Base-by-base conservation (phyloP, 2,888 invertebrate species). In the Dilophus febrilis region DNA sequence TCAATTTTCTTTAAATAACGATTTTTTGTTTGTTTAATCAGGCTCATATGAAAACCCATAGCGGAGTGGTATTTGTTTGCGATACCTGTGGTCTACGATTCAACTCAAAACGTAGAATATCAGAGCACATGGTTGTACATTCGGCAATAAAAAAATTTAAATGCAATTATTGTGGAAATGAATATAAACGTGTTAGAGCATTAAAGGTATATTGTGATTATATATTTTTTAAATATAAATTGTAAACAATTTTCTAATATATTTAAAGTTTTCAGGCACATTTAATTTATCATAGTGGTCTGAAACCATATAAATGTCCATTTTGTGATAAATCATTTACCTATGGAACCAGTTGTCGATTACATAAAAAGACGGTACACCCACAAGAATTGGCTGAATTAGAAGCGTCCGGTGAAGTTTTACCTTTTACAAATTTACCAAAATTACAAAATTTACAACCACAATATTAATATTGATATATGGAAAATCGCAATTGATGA, bases 41-140 rank as follows among this genome's bases (percentile, higher is more conserved):
- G 44, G 54, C 59, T 18, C n/a, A n/a, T n/a, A 65, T 66, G 41
- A 64, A 55, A 4, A 65, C 66, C 41, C 66, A 40, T 22, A 40
- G 19, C 18, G 55, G 56, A 31, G 58, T 58, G 1, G 54, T 52
- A 10, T 66, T 64, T 41, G 54, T 57, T 32, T 66, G 66, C 44
- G 54, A 56, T 1, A 53, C 59, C 22, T 66, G 66, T 44, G 61
- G 61, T 2, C 47, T 56, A 36, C 50, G 57, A 40, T 50, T 66
- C 2, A 64, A 64, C 36, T 65, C 66, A 2, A 54, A 62, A 4
- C 54, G 66, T n/a, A 66, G 66, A 0, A 53, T 66, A 3, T 53
- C 60, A 35, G 64, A 62, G 57, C 66, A 66, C 45, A 57, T 64
- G 43, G 45, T 59, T 14, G 58, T 60, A 0, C 61, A 61, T 44